Base-by-base conservation (phyloP, 1,140 invertebrate genomes). In the Drosophila pallidifrons region DNA sequence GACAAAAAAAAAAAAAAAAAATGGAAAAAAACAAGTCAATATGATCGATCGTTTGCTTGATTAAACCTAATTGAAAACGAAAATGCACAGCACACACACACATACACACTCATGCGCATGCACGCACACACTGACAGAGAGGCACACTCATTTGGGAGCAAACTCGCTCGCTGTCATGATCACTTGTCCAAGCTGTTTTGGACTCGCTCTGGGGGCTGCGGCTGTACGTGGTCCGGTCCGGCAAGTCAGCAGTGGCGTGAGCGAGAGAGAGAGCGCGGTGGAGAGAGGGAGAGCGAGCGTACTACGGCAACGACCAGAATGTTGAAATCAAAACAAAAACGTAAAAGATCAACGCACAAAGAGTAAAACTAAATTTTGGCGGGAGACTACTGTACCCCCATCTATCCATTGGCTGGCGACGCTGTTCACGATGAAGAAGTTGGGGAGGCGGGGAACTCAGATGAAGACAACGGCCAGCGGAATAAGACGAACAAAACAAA, bases 241-340 rank as follows among this genome's bases (percentile, higher is more conserved):
- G 67, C 77, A 77, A 77, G 67, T 69, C 35, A 41, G n/a, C 55
- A 54, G 45, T 67, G 59, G 16, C 20, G 20, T 25, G 59, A 60
- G 59, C 51, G 63, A 76, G 66, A 75, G 55, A 35, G 20, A 57
- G 6, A 65, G 59, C 15, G 43, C 16, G 16, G 6, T n/a, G 25
- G 45, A 43, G 61, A 57, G 20, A 20, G 70, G 13, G 20, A 60
- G 45, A 38, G 65, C 46, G 43, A 55, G 61, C 67, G 20, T 58
- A 76, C 69, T 55, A 77, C 71, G 57, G 45, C 71, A 51, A 64
- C 71, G 43, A 74, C 66, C 77, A 88, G 85, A 89, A 89, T 83
- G 79, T 89, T 83, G 81, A 89, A 89, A 89, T 89, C 85, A 89
- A 89, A 89, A 89, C 85, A 89, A 89, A 89, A 89, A 89, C 85